Percentiles rank a stretch among this genome's conserved stretches.
Evolutionary conservation across 1,140 invertebrate species (phyloP).

Genomic region (Caligus rogercresseyi): DNA sequence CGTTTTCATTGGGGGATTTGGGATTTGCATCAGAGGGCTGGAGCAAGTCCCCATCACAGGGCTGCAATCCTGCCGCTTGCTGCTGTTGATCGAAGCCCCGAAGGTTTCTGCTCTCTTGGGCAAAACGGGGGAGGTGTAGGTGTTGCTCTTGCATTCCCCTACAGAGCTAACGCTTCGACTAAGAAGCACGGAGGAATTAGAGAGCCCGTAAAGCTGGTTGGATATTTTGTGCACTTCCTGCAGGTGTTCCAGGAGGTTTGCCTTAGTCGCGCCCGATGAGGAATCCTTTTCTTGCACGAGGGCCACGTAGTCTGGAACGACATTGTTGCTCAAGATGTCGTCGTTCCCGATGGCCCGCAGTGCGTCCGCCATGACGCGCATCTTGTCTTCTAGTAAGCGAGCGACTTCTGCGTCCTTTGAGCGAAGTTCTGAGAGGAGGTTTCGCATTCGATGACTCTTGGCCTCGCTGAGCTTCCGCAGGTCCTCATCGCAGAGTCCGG

Average conservation of each 20-base stretch:
- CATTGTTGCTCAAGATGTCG: not conserved
- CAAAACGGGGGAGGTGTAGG: conserved; percentile 58
- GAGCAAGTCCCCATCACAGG: no score
- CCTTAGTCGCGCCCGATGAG: not conserved
- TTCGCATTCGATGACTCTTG: conserved; percentile 48
- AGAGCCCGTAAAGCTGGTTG: conserved; percentile 46
- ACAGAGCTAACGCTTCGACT: conserved; percentile 76
- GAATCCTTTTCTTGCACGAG: conserved; percentile 11
- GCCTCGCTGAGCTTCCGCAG: conserved; percentile 46
- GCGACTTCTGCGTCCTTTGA: conserved; percentile 73
- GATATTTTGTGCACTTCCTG: conserved; percentile 40
- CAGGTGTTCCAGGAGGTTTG: not conserved
- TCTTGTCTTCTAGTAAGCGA: conserved; percentile 65
- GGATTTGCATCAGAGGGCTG: conserved; percentile 31
- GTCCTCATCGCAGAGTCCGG: conserved; percentile 34
- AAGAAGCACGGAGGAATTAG: conserved; percentile 49
- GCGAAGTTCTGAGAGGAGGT: conserved; percentile 44
- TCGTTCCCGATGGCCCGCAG: conserved; percentile 36
- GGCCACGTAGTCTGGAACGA: conserved; percentile 1
- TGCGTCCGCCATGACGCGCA: conserved; percentile 56
- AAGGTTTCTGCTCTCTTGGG: conserved; percentile 84
- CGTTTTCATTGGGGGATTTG: not conserved
- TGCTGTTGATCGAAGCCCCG: conserved; percentile 60
- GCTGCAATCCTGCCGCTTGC: no score
- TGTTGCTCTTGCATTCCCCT: conserved; percentile 65